Evolutionary conservation across 2,888 invertebrate genomes (phyloP), one percentile per base, ranked within the genome.

Genomic region (Syritta pipiens): DNA sequence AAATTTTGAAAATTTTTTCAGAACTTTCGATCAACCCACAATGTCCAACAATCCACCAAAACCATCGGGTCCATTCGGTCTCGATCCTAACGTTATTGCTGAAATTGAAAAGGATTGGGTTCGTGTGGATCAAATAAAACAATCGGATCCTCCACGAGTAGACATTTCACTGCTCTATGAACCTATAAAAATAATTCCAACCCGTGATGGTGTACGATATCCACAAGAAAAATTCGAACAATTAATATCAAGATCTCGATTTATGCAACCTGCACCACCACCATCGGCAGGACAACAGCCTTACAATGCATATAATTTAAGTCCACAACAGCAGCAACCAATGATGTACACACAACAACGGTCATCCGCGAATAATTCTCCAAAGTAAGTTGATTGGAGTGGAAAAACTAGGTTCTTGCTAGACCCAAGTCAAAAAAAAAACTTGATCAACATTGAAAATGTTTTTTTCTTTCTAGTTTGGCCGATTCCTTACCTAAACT

Each of bases 71-170:
- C 95, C 95, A 19, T 96, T 95, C 88, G 92, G 93, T 0, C 90
- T 97, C 48, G 96, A 96, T 87, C 92, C 93, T 12, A 91, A 93
- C 67, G 90, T 94, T 75, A 91, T 95, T 82, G 92, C 92, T 24
- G 91, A 92, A 83, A 90, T 95, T 51, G 95, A 95, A 86, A 88
- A 86, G 57, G 86, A 86, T 81, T 89, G 88, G 88, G 84, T 86
- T 19, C 86, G 87, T 42, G 87, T 86, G 59, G 88, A 89, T 83
- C 87, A 89, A 82, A 87, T 91, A 89, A 59, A 89, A 84, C 32
- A 89, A 85, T 82, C 90, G 87, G 14, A 89, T 84, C 42, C 82
- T 85, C 72, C 87, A 75, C 51, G 86, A 81, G 82, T 88, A 4
- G 88, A 89, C 77, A 85, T 88, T 9, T 84, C 88, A 17, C 69